phyloP scores from a whole-genome alignment of 1,140 invertebrate species.

The Drosophila oshimai region DNA sequence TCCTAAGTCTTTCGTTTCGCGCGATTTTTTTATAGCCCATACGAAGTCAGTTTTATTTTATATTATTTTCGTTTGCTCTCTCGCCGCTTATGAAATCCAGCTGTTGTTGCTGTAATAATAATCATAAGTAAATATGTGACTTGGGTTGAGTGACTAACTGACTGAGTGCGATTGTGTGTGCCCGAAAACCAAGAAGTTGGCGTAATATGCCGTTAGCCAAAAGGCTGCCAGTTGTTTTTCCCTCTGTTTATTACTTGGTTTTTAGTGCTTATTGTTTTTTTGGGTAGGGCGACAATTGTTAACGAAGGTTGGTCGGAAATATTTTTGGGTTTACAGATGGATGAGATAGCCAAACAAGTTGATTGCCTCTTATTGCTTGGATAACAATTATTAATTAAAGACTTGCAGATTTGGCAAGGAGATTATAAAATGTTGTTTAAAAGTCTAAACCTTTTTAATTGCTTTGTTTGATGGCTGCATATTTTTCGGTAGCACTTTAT shows the following conservation, averaged over 20 bases:
- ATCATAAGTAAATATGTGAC: constrained; percentile 44
- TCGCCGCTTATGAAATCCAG: constrained; percentile 33
- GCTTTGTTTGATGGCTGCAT: too few species aligned
- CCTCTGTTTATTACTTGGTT: constrained; percentile 17
- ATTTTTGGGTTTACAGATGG: background rate
- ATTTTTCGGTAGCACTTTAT: too few species aligned
- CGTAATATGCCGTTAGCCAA: constrained; percentile 43
- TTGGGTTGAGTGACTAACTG: constrained; percentile 19
- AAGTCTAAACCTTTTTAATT: too few species aligned
- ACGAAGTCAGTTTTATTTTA: constrained; percentile 21
- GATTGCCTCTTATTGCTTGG: background rate
- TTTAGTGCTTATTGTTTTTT: constrained; percentile 36
- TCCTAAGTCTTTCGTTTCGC: constrained; percentile 62
- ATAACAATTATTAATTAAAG: background rate
- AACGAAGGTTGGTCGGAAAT: constrained; percentile 20
- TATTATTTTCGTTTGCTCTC: constrained; percentile 27
- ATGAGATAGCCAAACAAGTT: background rate
- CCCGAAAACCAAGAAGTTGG: constrained; percentile 13
- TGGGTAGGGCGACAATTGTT: constrained; percentile 36
- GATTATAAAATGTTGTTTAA: background rate
- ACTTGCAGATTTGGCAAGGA: background rate
- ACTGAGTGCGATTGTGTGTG: background rate
- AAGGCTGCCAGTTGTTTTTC: constrained; percentile 7
- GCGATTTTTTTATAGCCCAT: constrained; percentile 57
- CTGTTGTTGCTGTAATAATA: constrained; percentile 30